phyloP scores from a whole-genome alignment of 2,888 invertebrate genomes.

The Colletes collaris region DNA sequence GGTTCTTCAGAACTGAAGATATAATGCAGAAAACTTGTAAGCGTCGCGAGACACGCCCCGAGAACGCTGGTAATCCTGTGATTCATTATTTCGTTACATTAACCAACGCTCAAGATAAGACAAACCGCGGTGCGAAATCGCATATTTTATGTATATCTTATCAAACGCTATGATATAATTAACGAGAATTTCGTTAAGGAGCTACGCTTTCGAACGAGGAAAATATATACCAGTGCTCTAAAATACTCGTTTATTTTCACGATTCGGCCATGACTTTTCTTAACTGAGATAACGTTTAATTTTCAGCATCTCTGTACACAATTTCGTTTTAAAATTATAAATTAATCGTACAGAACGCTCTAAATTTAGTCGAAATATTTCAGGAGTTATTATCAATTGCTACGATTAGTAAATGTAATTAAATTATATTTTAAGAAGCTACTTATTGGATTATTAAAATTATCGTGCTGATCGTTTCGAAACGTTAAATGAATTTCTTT shows the following conservation, averaged over 20 bases:
- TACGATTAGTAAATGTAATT: too few relatives aligned
- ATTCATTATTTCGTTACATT: slow-evolving; percentile 78
- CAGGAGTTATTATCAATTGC: too few relatives aligned
- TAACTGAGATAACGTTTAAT: too few relatives aligned
- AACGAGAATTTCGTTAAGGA: background rate
- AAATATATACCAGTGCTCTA: background rate
- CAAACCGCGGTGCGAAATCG: slow-evolving; percentile 62
- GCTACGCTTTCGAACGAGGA: background rate
- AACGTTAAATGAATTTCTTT: too few relatives aligned
- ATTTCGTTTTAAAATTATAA: too few relatives aligned
- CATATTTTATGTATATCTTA: slow-evolving; percentile 6
- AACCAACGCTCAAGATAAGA: slow-evolving; percentile 69
- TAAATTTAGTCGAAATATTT: too few relatives aligned
- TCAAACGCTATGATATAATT: too few relatives aligned
- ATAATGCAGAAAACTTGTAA: slow-evolving; percentile 73
- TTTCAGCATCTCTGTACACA: too few relatives aligned
- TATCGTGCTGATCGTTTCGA: too few relatives aligned
- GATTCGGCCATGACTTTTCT: background rate
- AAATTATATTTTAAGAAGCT: too few relatives aligned
- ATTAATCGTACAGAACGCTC: too few relatives aligned
- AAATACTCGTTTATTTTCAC: background rate
- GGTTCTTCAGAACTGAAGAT: slow-evolving; percentile 62
- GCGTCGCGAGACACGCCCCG: slow-evolving; percentile 58
- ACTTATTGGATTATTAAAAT: too few relatives aligned
- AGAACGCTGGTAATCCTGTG: slow-evolving; percentile 73